Percentiles rank a stretch among this genome's conserved stretches.
Evolutionary conservation across 64 coral and sea anemone species (phyloP).

Genomic region (Anthopleura sola): DNA sequence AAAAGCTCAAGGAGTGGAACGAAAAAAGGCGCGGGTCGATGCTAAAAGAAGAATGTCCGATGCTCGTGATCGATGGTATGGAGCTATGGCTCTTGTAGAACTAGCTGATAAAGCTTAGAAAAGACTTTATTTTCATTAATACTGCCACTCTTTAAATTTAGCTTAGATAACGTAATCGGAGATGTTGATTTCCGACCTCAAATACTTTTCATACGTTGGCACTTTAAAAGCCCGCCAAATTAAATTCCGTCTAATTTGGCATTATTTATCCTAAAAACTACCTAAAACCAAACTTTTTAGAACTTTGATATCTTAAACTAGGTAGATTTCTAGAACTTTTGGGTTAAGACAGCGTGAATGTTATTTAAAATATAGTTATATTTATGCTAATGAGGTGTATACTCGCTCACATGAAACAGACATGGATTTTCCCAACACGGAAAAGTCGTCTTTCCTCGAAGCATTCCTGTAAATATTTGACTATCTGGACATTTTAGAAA

Average conservation of each 20-base stretch:
- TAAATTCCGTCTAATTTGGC: not conserved
- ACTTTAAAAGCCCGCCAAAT: slow-evolving; percentile 12
- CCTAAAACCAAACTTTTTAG: not conserved
- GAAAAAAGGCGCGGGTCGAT: slow-evolving; percentile 80
- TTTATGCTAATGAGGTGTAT: slow-evolving; percentile 1
- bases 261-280: not conserved
- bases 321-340: not conserved
- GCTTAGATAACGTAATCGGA: slow-evolving; percentile 6
- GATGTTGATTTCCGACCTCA: not conserved
- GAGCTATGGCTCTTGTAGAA: slow-evolving; percentile 95
- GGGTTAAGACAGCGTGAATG: not conserved
- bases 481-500: not conserved
- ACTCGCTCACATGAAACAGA: not conserved
- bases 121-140: slow-evolving; percentile 24
- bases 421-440: not conserved
- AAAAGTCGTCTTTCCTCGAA: not conserved
- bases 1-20: slow-evolving; percentile 60
- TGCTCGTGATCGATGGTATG: slow-evolving; percentile 92
- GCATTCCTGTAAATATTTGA: not conserved
- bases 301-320: not conserved
- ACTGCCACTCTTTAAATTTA: slow-evolving; percentile 32
- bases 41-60: slow-evolving; percentile 84
- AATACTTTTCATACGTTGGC: slow-evolving; percentile 4
- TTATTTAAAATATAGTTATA: not conserved
- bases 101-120: slow-evolving; percentile 67